Percentiles rank a stretch among this genome's conserved stretches.
Evolutionary conservation across 92 coral and sea anemone species (phyloP).

Genomic region (Desmophyllum pertusum): DNA sequence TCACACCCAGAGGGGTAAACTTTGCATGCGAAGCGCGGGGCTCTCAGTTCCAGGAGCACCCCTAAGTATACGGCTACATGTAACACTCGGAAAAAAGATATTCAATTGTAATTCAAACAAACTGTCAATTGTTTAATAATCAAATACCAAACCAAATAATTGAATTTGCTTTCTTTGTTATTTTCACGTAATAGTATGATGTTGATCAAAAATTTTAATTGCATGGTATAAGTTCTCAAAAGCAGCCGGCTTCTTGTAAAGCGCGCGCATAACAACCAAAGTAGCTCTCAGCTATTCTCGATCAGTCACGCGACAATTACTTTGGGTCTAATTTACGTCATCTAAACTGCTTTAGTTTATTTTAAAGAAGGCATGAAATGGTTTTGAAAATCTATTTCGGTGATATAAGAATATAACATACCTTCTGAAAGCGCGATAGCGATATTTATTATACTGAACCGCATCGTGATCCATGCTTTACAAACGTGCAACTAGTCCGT

Average conservation of each 20-base stretch:
- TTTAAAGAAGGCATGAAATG: neutral
- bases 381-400: neutral
- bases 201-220: neutral
- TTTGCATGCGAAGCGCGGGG: neutral
- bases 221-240: neutral
- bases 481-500: too few relatives aligned
- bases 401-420: neutral
- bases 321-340: neutral
- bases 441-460: neutral
- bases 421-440: neutral
- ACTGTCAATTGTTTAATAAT: neutral
- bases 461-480: too few relatives aligned
- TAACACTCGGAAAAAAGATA: neutral
- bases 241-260: neutral
- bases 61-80: neutral
- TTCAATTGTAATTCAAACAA: neutral
- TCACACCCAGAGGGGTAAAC: neutral
- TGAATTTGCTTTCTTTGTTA: neutral
- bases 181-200: neutral
- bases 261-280: neutral
- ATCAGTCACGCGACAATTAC: neutral
- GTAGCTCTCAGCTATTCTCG: neutral
- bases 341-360: neutral
- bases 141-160: neutral
- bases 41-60: neutral